A percentile compares a stretch with the other conserved stretches of the same genome.
Conservation (phyloP, 2,113 vertebrate genomes). For the human region GRCh38 chr2:149395501-149396000, state of each 20-base stretch:
- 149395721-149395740: slow-evolving; percentile 8
- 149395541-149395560: background rate
- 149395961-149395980: background rate
- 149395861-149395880: background rate
- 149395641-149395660: background rate
- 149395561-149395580: slow-evolving; percentile 23
- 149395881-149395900: background rate
- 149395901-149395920: background rate
- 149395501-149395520: background rate
- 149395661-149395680: background rate
- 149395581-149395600: background rate
- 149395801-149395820: slow-evolving; percentile 20
- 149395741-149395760: slow-evolving; percentile 35
- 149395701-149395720: background rate
- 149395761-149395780: background rate
- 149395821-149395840: background rate
- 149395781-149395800: background rate
- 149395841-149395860: background rate
- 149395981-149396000: background rate
- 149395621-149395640: background rate
- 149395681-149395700: background rate
- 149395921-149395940: background rate
- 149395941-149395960: background rate
- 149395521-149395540: background rate
- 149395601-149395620: background rate